Conservation (phyloP, 2,888 invertebrate genomes). For the Tipula unca region DNA sequence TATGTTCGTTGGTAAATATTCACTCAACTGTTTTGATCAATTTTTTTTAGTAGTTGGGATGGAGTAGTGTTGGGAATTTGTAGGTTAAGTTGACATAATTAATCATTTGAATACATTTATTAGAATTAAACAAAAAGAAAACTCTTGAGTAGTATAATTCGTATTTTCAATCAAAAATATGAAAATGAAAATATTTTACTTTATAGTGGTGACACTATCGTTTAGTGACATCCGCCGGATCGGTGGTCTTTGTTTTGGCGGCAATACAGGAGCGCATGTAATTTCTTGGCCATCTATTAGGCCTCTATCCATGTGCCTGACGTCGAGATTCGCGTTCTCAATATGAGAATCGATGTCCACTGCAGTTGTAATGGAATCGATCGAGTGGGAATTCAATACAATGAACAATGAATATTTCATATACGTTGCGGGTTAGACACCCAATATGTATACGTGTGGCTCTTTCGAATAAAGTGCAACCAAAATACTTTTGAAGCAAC, state of each 20-base stretch:
- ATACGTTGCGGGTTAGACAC: constrained; percentile 81
- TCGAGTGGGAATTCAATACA: constrained; percentile 89
- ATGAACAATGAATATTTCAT: constrained; percentile 85
- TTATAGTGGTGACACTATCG: not conserved
- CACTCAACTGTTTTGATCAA: not conserved
- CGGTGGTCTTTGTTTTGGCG: constrained; percentile 50
- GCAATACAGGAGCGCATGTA: constrained; percentile 85
- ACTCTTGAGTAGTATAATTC: not conserved
- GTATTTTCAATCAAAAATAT: not conserved
- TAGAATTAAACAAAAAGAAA: not conserved
- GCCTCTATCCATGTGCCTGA: constrained; percentile 99
- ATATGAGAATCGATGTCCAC: constrained; percentile 94
- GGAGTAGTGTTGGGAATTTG: too few species aligned
- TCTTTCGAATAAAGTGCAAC: too few species aligned
- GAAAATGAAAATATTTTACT: not conserved
- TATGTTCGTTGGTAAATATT: not conserved
- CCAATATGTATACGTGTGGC: constrained; percentile 93
- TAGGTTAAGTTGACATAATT: too few species aligned
- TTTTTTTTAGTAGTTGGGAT: too few species aligned
- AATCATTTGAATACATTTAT: not conserved
- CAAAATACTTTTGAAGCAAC: too few species aligned
- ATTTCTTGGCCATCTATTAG: constrained; percentile 96
- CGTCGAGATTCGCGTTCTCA: constrained; percentile 86
- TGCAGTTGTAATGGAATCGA: constrained; percentile 75
- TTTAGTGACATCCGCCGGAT: constrained; percentile 35